Evolutionary conservation across 2,797 vertebrate species (phyloP), one percentile per base, ranked within the genome.

Genomic region (Sebastiscus tertius): DNA sequence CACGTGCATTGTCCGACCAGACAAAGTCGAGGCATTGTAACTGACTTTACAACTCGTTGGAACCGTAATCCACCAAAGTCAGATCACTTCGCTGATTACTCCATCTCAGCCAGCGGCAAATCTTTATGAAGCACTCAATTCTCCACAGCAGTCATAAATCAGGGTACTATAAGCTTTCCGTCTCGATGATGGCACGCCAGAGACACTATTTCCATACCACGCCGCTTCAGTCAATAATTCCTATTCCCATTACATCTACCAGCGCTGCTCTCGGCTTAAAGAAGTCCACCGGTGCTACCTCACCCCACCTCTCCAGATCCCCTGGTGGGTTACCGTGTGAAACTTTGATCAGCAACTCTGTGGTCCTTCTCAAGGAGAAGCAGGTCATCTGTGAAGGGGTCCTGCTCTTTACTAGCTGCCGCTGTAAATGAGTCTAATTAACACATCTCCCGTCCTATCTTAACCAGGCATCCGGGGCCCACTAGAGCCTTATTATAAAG

Each of bases 101-200:
- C 81, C 81, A 87, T 92, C 90, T 93, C 85, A 90, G 93, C 91
- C 89, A 85, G 89, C 82, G 77, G 89, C 89, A 87, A 90, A 93
- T 92, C 94, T 94, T 93, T 92, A 94, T 92, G 92, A 93, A 93
- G 91, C 92, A 90, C 93, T 94, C 92, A 84, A 79, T 93, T 92
- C 89, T 91, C 91, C 84, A 73, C 88, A 87, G 89, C 79, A 80
- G 79, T 86, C 90, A 91, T 94, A 94, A 94, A 95, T 95, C 93
- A 93, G 83, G 77, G 61, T 75, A 85, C 90, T 90, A 88, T 86
- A 90, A 90, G 90, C 87, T 80, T 79, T 85, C 86, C 56, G 78
- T 91, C 89, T 93, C 86, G 1, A 55, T 75, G 91, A 91, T 84
- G 89, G 90, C 85, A 85, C 93, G 83, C 90, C 82, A 82, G 89